Evolutionary conservation across 2,113 vertebrate species (phyloP), one percentile per base, ranked within the genome.

Genomic region (Haemorhous mexicanus): DNA sequence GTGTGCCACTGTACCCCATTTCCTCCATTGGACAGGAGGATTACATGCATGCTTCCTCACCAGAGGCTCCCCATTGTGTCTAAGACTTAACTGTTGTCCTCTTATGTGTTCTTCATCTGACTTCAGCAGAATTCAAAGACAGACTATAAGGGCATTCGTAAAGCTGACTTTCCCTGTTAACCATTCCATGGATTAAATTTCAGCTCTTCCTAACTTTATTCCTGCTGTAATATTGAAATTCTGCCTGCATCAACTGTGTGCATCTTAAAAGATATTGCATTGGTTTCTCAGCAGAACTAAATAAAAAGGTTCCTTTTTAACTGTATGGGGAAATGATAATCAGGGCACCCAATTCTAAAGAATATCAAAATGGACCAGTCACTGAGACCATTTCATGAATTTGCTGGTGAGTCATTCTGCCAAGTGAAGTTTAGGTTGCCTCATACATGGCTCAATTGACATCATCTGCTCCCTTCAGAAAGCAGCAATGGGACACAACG

Each of bases 21-120:
- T 47, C 83, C 13, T 80, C 12, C 11, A 16, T 46, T 19, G 69
- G 27, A 30, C 26, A 23, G 3, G 14, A 23, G 44, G 27, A 15
- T 75, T 58, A 13, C 4, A 11, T 43, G 6, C 5, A 2, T 50
- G 2, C 7, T 44, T 81, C 28, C 10, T 64, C 28, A 84, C 7
- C 33, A 66, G 67, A 53, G 52, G 21, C 16, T 89, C 7, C 16
- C 5, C 27, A 10, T 74, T 1, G 0, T 46, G 28, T 61, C 37
- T 58, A 10, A 64, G 43, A 28, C 15, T 73, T 78, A 27, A 43
- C 24, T 30, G 5, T 24, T 93, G n/a, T 62, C 20, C 9, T 80
- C 32, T 52, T 53, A 9, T 0, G 0, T 77, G 43, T 18, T 44
- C 16, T 27, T 66, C 7, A 12, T 37, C 21, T 64, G 32, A 46